Percentiles rank a stretch among this genome's conserved stretches.
Evolutionary conservation across 2,113 vertebrate genomes (phyloP).

Genomic region (Calyptommatus sinebrachiatus): DNA sequence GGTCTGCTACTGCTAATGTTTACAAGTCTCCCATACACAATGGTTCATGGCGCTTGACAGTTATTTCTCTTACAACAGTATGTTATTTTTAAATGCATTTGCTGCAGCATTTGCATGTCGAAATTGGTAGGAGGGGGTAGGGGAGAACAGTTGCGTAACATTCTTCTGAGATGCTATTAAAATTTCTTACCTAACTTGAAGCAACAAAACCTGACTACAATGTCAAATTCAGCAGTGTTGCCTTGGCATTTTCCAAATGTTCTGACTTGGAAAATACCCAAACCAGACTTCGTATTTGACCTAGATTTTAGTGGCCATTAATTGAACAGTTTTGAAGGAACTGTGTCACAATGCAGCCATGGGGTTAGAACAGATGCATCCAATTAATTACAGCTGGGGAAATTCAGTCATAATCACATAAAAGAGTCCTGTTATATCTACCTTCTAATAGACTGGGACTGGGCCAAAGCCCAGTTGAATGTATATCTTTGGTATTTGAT

Average conservation of each 20-base stretch:
- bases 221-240: constrained; percentile 36
- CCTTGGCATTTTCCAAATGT: constrained; percentile 51
- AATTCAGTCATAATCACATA: constrained; percentile 49
- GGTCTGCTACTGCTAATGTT: constrained; percentile 1
- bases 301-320: constrained; percentile 87
- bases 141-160: too few species aligned
- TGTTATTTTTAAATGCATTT: constrained; percentile 1
- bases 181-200: constrained; percentile 9
- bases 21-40: constrained; percentile 41
- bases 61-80: constrained; percentile 37
- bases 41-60: constrained; percentile 42
- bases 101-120: constrained; percentile 6
- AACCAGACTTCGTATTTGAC: constrained; percentile 65
- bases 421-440: constrained; percentile 23
- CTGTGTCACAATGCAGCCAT: constrained; percentile 84
- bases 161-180: constrained; percentile 14
- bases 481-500: not conserved
- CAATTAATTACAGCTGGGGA: constrained; percentile 84
- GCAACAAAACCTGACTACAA: not conserved
- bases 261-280: constrained; percentile 74
- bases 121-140: not conserved
- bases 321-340: constrained; percentile 90
- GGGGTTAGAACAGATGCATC: constrained; percentile 84
- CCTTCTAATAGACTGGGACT: rapidly evolving
- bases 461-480: not conserved